phyloP scores from a whole-genome alignment of 2,888 invertebrate species.

The Petrophora chlorosata region DNA sequence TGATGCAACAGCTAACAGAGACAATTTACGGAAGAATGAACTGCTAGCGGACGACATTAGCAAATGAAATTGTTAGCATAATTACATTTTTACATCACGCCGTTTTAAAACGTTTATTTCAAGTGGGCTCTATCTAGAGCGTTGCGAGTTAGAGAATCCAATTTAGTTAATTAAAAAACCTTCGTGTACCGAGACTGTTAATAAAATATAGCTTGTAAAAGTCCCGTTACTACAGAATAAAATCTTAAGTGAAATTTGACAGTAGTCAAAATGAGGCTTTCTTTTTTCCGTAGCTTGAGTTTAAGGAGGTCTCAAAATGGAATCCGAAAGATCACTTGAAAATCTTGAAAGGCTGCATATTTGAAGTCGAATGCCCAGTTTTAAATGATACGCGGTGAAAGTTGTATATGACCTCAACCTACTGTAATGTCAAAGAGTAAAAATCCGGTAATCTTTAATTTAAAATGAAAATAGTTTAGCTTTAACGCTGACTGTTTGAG shows the following conservation, averaged over 20 bases:
- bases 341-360: slow-evolving; percentile 45
- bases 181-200: slow-evolving; percentile 50
- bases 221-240: slow-evolving; percentile 27
- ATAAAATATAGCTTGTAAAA: slow-evolving; percentile 45
- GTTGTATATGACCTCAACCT: slow-evolving; percentile 41
- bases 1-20: slow-evolving; percentile 55
- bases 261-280: slow-evolving; percentile 35
- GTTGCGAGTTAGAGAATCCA: slow-evolving; percentile 43
- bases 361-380: slow-evolving; percentile 41
- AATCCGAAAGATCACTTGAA: slow-evolving; percentile 44
- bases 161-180: slow-evolving; percentile 60
- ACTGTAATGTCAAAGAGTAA: slow-evolving; percentile 41
- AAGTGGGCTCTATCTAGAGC: slow-evolving; percentile 29
- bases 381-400: slow-evolving; percentile 44
- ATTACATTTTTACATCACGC: slow-evolving; percentile 35
- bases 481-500: background rate
- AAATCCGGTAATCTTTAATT: slow-evolving; percentile 29
- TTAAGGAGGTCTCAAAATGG: slow-evolving; percentile 33
- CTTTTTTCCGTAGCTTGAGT: slow-evolving; percentile 34
- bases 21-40: slow-evolving; percentile 58
- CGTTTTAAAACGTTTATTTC: slow-evolving; percentile 33
- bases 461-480: slow-evolving; percentile 7
- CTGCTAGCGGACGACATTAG: slow-evolving; percentile 37
- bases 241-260: slow-evolving; percentile 32
- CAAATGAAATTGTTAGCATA: slow-evolving; percentile 44